A percentile compares a stretch with the other conserved stretches of the same genome.
Evolutionary conservation across 2,113 vertebrate genomes (phyloP).

Genomic region (Gobio gobio): DNA sequence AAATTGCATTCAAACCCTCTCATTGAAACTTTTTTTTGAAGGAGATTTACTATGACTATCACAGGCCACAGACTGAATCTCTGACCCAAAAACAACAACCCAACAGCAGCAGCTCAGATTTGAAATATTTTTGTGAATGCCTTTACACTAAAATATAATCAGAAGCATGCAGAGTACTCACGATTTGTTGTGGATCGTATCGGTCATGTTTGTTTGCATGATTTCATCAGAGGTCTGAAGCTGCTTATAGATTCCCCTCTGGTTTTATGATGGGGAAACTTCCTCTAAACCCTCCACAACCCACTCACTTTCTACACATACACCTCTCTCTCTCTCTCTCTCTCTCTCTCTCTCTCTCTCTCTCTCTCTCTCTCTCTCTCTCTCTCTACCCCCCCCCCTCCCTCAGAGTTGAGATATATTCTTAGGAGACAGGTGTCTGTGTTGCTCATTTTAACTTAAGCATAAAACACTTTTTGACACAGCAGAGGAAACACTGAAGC

Average conservation of each 20-base stretch:
- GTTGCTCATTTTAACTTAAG: conserved; percentile 5
- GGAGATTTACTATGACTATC: neutral
- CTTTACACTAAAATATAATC: neutral
- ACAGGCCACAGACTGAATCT: neutral
- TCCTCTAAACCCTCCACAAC: neutral
- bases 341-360: conserved; percentile 12
- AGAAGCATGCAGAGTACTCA: neutral
- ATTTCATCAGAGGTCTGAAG: conserved; percentile 10
- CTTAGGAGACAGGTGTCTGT: conserved; percentile 41
- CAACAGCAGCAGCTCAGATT: neutral
- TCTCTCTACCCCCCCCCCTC: neutral
- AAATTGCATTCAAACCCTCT: neutral
- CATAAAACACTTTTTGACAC: neutral
- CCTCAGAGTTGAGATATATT: conserved; percentile 37
- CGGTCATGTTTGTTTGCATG: conserved; percentile 12
- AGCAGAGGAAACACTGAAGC: neutral
- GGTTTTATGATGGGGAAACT: neutral
- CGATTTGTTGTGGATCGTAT: neutral
- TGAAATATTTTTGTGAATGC: neutral
- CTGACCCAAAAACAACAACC: neutral
- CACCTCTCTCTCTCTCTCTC: conserved; percentile 21
- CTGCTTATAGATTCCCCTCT: neutral
- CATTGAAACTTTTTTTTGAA: neutral
- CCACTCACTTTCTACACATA: neutral
- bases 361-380: neutral